These are phyloP conservation scores for Ramphastos sulfuratus DNA, from an alignment of 2,113 vertebrate species.

Conservation along the genomic window DNA sequence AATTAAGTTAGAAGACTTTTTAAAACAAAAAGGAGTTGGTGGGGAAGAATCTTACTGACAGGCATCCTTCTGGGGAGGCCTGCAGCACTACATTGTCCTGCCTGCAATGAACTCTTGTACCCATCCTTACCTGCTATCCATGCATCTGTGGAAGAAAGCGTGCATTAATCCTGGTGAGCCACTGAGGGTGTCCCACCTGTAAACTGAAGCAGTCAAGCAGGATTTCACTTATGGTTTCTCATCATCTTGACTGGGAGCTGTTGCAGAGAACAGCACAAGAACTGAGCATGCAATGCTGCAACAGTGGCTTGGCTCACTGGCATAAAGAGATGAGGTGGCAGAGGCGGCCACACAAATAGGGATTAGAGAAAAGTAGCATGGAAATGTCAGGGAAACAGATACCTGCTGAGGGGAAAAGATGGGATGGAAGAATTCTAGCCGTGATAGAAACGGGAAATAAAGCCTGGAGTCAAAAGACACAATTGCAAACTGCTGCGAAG, in stretches of 20 bases:
- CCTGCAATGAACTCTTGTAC: neutral
- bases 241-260: neutral
- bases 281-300: fast-evolving
- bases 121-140: neutral
- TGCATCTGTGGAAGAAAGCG: neutral
- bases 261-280: fast-evolving
- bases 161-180: neutral
- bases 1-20: neutral
- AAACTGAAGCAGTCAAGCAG: neutral
- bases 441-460: neutral
- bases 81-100: neutral
- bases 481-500: neutral
- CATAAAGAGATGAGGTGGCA: neutral
- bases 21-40: neutral
- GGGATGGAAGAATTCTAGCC: neutral
- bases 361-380: neutral
- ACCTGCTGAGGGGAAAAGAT: neutral
- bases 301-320: fast-evolving
- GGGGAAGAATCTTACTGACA: neutral
- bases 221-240: neutral
- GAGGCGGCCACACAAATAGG: neutral
- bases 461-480: neutral
- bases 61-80: neutral
- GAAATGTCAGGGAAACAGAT: neutral
- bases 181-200: neutral